phyloP scores from a whole-genome alignment of 2,888 invertebrate species.

The Girardia tigrina region DNA sequence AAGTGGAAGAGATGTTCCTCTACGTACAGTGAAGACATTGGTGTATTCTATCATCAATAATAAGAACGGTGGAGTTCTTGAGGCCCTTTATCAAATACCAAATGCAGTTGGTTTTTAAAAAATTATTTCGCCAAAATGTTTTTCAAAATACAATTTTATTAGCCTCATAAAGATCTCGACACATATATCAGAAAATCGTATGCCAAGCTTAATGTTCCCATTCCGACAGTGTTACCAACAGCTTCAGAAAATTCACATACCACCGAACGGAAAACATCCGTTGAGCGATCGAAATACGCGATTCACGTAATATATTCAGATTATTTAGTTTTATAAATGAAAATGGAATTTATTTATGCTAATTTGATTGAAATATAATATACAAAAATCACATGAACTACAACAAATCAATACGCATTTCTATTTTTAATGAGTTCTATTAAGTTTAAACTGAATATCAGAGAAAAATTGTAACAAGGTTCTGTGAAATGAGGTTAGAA shows the following conservation, averaged over 20 bases:
- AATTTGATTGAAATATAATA: too few species aligned
- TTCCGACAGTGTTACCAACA: neutral
- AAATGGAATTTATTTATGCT: too few species aligned
- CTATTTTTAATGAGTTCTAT: too few species aligned
- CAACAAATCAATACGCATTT: too few species aligned
- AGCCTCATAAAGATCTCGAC: neutral
- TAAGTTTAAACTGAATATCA: too few species aligned
- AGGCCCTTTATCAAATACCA: neutral
- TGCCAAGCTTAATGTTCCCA: neutral
- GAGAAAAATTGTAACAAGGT: too few species aligned
- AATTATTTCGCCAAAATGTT: neutral
- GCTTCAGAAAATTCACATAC: neutral
- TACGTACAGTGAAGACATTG: conserved; percentile 73
- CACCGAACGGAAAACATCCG: too few species aligned
- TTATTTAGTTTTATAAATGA: too few species aligned
- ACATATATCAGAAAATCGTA: neutral
- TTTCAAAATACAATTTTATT: neutral
- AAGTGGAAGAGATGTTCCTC: conserved; percentile 60
- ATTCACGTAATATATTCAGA: too few species aligned
- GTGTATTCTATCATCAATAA: conserved; percentile 55
- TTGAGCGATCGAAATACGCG: too few species aligned
- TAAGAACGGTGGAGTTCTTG: neutral
- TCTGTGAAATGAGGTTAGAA: too few species aligned
- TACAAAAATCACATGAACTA: too few species aligned
- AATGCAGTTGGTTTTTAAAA: neutral